These are phyloP conservation scores for Cynopterus sphinx DNA, from an alignment of 2,797 vertebrate species.

Conservation along the genomic window DNA sequence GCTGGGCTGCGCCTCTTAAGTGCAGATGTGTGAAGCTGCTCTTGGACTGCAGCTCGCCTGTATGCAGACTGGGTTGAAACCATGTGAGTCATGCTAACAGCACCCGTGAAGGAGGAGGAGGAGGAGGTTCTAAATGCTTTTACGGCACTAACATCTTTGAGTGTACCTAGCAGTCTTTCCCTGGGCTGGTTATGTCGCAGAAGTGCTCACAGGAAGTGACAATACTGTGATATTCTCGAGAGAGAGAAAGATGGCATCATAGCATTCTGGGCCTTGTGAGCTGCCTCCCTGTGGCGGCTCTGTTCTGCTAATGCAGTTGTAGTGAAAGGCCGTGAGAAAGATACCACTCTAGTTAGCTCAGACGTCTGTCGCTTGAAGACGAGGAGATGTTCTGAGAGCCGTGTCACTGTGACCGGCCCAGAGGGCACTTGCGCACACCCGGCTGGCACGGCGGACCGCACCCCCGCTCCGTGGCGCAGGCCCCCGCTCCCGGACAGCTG, in stretches of 20 bases:
- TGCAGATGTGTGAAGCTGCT: background rate
- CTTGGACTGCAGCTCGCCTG: background rate
- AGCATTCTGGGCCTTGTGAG: background rate
- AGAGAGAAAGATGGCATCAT: background rate
- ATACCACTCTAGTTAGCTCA: background rate
- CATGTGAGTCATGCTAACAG: too few species aligned
- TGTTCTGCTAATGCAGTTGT: background rate
- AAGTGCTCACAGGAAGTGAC: background rate
- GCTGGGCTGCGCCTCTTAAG: background rate
- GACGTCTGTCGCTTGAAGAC: background rate
- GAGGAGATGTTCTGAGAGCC: background rate
- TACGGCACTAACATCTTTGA: background rate
- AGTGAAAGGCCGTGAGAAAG: background rate
- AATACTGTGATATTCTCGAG: background rate
- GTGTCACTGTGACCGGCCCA: background rate
- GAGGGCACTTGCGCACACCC: rapidly evolving
- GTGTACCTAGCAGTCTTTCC: background rate
- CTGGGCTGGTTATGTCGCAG: background rate
- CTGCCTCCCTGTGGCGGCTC: background rate
- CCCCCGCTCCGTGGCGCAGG: too few species aligned
- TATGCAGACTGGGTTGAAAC: background rate
- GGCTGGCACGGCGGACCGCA: rapidly evolving
- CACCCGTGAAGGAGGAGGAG: background rate
- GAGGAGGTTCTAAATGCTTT: background rate
- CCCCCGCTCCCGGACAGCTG: too few species aligned